phyloP scores from a whole-genome alignment of 2,888 invertebrate genomes.

The Teinopalpus imperialis region DNA sequence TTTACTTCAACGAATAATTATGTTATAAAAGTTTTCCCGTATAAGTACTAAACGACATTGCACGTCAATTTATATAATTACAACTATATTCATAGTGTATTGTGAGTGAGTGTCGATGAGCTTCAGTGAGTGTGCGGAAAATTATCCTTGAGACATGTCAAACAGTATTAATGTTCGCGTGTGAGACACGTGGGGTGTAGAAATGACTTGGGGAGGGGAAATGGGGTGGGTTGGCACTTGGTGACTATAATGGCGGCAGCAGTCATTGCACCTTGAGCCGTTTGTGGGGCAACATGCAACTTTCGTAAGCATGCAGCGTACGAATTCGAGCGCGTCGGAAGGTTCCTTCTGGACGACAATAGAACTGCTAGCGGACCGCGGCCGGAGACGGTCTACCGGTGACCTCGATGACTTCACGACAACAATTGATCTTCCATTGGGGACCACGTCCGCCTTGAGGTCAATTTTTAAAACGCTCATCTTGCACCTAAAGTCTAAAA shows the following conservation, averaged over 20 bases:
- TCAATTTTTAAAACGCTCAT: constrained; percentile 33
- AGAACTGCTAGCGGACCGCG: constrained; percentile 80
- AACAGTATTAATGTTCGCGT: constrained; percentile 75
- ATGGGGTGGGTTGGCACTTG: constrained; percentile 38
- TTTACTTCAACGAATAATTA: too few relatives aligned
- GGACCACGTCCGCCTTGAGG: constrained; percentile 65
- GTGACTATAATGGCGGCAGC: constrained; percentile 55
- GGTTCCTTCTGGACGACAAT: constrained; percentile 84
- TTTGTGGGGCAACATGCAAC: constrained; percentile 60
- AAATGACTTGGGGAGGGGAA: constrained; percentile 31
- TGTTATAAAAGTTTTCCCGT: too few relatives aligned
- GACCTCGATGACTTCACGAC: constrained; percentile 59
- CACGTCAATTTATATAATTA: not conserved
- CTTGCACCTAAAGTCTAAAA: not conserved
- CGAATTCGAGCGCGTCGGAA: constrained; percentile 67
- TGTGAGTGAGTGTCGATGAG: constrained; percentile 34
- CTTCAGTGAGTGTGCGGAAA: constrained; percentile 46
- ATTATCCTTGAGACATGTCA: constrained; percentile 58
- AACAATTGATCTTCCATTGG: constrained; percentile 42
- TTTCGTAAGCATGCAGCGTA: constrained; percentile 58
- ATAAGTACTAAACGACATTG: not conserved
- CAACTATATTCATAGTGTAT: constrained; percentile 30
- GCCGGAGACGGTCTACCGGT: constrained; percentile 69
- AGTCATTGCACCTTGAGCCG: constrained; percentile 76
- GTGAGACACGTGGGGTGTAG: constrained; percentile 66